These are phyloP conservation scores for Phengaris alcon DNA, from an alignment of 2,888 invertebrate species.

Conservation along the genomic window DNA sequence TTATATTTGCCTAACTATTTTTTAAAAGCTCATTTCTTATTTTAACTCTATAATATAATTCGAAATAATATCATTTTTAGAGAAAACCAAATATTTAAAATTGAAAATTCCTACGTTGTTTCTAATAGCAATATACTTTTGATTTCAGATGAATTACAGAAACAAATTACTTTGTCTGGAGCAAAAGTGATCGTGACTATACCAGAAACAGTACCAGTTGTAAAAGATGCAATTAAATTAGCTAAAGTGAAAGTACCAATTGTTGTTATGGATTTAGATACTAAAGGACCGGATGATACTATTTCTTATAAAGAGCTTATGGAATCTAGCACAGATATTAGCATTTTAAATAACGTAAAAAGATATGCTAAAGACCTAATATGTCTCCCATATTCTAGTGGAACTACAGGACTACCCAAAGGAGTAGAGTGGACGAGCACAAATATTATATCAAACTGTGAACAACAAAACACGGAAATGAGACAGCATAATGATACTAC, in stretches of 20 bases:
- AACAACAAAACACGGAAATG: conserved; percentile 56
- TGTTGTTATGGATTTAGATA: conserved; percentile 55
- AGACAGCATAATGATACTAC: conserved; percentile 50
- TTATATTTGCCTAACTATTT: no score
- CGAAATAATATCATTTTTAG: no score
- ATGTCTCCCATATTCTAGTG: conserved; percentile 89
- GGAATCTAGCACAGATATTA: conserved; percentile 70
- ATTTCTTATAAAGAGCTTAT: conserved; percentile 81
- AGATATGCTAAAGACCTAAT: conserved; percentile 77
- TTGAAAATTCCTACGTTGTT: no score
- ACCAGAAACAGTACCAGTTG: conserved; percentile 61
- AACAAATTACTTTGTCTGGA: conserved; percentile 76
- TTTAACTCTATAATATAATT: no score
- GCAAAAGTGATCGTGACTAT: conserved; percentile 79
- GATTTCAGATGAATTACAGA: conserved; percentile 80
- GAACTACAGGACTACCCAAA: conserved; percentile 90
- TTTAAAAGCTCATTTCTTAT: no score
- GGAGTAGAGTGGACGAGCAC: conserved; percentile 83
- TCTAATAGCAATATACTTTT: neutral
- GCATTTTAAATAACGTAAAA: conserved; percentile 62
- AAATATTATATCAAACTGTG: conserved; percentile 73
- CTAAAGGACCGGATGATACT: conserved; percentile 66
- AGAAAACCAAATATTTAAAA: no score
- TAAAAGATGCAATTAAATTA: conserved; percentile 67
- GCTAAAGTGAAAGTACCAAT: conserved; percentile 71